Evolutionary conservation across 2,888 invertebrate genomes (phyloP).

Genomic region (Stegana nigrithorax): DNA sequence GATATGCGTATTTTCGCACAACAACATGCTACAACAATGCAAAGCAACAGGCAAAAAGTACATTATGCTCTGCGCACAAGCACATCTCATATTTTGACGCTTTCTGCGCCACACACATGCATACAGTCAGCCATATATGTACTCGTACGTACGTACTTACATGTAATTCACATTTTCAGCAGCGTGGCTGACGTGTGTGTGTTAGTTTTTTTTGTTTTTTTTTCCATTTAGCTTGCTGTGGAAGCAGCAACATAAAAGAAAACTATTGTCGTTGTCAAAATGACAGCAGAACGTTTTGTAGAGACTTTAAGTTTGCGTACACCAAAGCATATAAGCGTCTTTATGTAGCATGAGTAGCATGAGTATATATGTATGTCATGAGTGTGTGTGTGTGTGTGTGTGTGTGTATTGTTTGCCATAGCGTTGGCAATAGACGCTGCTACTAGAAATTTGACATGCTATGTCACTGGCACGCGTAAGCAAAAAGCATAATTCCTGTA

Average conservation of each 20-base stretch:
- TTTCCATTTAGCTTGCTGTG: constrained; percentile 21
- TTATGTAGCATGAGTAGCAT: too few relatives aligned
- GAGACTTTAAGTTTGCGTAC: constrained; percentile 47
- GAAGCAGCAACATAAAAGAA: constrained; percentile 35
- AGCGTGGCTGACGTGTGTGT: constrained; percentile 18
- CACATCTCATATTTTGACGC: constrained; percentile 9
- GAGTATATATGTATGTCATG: constrained; percentile 22
- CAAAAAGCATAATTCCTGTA: constrained; percentile 5
- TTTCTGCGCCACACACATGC: background rate
- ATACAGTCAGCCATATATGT: constrained; percentile 17
- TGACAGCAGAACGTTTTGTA: constrained; percentile 53
- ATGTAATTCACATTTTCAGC: constrained; percentile 26
- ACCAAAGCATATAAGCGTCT: too few relatives aligned
- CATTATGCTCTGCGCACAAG: constrained; percentile 9
- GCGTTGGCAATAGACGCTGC: too few relatives aligned
- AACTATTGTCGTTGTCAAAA: constrained; percentile 44
- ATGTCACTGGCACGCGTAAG: constrained; percentile 46
- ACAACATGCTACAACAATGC: background rate
- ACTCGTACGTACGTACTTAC: constrained; percentile 13
- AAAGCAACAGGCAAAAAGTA: background rate
- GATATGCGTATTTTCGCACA: constrained; percentile 37
- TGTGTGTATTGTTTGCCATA: too few relatives aligned
- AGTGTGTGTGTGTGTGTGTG: constrained; percentile 34
- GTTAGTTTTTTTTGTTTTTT: constrained; percentile 21
- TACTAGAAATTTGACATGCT: constrained; percentile 37